Base-by-base conservation (phyloP, 2,113 vertebrate genomes). In the Brachionichthys hirsutus region DNA sequence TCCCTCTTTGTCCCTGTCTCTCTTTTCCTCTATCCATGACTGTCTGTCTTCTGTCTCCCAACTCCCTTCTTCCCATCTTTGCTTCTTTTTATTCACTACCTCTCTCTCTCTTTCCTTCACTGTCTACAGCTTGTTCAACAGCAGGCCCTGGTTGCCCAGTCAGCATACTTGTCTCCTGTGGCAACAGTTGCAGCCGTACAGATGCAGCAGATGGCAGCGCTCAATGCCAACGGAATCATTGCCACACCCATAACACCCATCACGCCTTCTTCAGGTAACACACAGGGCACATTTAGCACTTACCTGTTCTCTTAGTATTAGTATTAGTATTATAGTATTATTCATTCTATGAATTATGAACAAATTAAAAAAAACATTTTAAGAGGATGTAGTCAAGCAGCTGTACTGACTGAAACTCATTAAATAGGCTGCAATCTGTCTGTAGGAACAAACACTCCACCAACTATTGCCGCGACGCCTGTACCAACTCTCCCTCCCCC, bases 81-180 rank as follows among this genome's bases (percentile, higher is more conserved):
- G 10, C 6, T 10, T 38, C 12, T 46, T 24, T 52, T 49, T 8
- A 60, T 50, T 43, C 47, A 4, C 53, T 41, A 50, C 57, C 42
- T 34, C 3, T 49, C 2, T 36, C 17, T 66, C 67, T 54, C 13
- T 42, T 72, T 67, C 62, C 63, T 62, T 75, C 62, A 44, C 68
- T 63, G 19, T 18, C 81, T 67, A 70, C 90, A 96, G 94, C 89
- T 96, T 81, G 94, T 95, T 91, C 94, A 96, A 83, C 94, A 96
- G 88, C 94, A 96, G 90, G 94, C 94, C 66, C 88, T 95, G 87
- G 93, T 96, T 66, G 94, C 94, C 42, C 94, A 95, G 90, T 94
- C 92, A 70, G 93, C 94, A 82, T 95, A 96, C 92, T 92, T 96
- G 92, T 95, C 93, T 89, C 94, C 94, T 79, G 94, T 96, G 91